These are phyloP conservation scores for Parotocinclus haroldoi DNA, from an alignment of 2,797 vertebrate species.

Conservation along the genomic window DNA sequence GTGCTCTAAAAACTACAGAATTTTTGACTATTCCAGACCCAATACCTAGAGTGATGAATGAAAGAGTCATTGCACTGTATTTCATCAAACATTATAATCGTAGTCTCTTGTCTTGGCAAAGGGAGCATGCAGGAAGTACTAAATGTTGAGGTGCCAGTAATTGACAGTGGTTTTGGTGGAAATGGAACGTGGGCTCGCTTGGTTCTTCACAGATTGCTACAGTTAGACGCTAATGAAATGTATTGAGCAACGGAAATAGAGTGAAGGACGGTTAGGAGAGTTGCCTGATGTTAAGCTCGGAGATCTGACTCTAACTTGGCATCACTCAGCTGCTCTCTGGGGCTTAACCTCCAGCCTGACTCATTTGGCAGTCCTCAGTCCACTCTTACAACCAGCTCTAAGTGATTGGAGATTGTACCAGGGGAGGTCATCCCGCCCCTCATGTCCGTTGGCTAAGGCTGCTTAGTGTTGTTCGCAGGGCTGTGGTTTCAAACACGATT, in stretches of 20 bases:
- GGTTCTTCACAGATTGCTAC: conserved; percentile 15
- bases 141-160: too few relatives aligned
- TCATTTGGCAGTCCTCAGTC: conserved; percentile 20
- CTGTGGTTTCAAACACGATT: conserved; percentile 52
- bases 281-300: conserved; percentile 28
- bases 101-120: too few relatives aligned
- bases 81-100: too few relatives aligned
- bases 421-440: conserved; percentile 29
- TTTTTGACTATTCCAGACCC: too few relatives aligned
- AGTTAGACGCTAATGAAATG: conserved; percentile 34
- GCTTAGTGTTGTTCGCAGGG: conserved; percentile 55
- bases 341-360: conserved; percentile 25
- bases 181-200: conserved; percentile 10
- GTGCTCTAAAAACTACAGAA: too few relatives aligned
- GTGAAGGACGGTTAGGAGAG: conserved; percentile 24
- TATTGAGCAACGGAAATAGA: conserved; percentile 11
- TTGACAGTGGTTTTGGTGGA: too few relatives aligned
- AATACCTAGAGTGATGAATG: too few relatives aligned
- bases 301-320: conserved; percentile 32
- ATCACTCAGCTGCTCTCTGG: conserved; percentile 28
- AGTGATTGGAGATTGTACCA: conserved; percentile 39
- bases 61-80: too few relatives aligned
- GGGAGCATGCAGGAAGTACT: too few relatives aligned
- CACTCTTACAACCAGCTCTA: conserved; percentile 31
- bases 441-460: conserved; percentile 51